Evolutionary conservation across 2,888 invertebrate species (phyloP).

Genomic region (Patella ulyssiponensis): DNA sequence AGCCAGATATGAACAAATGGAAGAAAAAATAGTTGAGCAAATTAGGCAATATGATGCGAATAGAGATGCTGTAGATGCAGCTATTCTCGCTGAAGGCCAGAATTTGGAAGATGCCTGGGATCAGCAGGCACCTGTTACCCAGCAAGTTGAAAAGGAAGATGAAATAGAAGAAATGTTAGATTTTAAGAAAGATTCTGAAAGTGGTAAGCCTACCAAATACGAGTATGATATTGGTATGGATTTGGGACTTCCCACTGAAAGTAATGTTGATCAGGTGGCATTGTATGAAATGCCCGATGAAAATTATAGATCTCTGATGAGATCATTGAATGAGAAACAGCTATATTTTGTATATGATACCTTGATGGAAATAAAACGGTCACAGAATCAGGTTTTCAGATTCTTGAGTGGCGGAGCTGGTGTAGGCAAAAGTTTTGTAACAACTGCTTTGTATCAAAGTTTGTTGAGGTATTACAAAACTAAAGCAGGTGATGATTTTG

Average conservation of each 20-base stretch:
- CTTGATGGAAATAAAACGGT: slow-evolving; percentile 35
- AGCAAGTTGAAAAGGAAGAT: not conserved
- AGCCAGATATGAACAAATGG: slow-evolving; percentile 2
- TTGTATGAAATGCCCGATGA: slow-evolving; percentile 35
- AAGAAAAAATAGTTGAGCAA: slow-evolving; percentile 18
- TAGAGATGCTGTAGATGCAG: slow-evolving; percentile 31
- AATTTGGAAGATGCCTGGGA: slow-evolving; percentile 33
- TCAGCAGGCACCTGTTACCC: slow-evolving; percentile 29
- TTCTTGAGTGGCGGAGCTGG: slow-evolving; percentile 47
- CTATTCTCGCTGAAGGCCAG: slow-evolving; percentile 26
- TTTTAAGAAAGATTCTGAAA: not conserved
- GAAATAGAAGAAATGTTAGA: not conserved
- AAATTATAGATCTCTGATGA: slow-evolving; percentile 35
- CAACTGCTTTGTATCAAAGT: slow-evolving; percentile 40
- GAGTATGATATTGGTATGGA: slow-evolving; percentile 39
- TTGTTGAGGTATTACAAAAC: slow-evolving; percentile 36
- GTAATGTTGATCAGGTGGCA: slow-evolving; percentile 17
- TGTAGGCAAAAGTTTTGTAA: slow-evolving; percentile 42
- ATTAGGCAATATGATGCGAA: slow-evolving; percentile 31
- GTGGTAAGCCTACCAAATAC: slow-evolving; percentile 27
- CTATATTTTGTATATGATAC: slow-evolving; percentile 37
- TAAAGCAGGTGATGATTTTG: slow-evolving; percentile 32
- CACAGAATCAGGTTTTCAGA: slow-evolving; percentile 29
- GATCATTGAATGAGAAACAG: slow-evolving; percentile 37
- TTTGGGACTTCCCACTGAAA: slow-evolving; percentile 31